phyloP scores from a whole-genome alignment of 2,797 vertebrate genomes.

The Rhynchotus rufescens region DNA sequence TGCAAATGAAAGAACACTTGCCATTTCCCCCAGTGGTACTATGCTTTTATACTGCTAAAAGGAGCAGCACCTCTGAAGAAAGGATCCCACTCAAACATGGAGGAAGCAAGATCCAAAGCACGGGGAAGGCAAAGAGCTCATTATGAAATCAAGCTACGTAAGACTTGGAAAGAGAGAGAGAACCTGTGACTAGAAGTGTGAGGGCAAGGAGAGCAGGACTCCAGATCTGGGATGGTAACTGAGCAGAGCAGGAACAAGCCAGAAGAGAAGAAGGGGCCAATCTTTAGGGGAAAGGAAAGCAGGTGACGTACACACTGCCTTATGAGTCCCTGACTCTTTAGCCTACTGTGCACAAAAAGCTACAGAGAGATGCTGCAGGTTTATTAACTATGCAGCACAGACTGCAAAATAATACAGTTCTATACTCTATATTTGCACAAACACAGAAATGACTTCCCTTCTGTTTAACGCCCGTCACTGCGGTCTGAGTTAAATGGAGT shows the following conservation, averaged over 20 bases:
- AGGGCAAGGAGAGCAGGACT: not conserved
- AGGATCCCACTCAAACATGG: not conserved
- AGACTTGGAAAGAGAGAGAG: not conserved
- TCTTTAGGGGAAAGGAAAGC: not conserved
- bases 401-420: not conserved
- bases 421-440: not conserved
- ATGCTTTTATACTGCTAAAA: not conserved
- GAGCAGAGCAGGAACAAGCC: not conserved
- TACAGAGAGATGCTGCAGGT: not conserved
- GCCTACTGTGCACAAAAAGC: not conserved
- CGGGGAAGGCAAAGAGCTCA: not conserved
- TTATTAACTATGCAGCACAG: not conserved
- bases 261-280: not conserved
- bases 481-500: accelerated
- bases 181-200: not conserved
- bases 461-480: not conserved
- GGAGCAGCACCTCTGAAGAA: not conserved
- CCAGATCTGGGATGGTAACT: not conserved
- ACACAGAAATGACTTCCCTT: not conserved
- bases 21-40: not conserved
- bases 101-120: not conserved
- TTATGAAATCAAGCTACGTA: accelerated
- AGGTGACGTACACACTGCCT: not conserved
- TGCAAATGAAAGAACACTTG: not conserved
- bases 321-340: not conserved